Percentiles rank a stretch among this genome's conserved stretches.
Conservation (phyloP, 2,888 invertebrate genomes). For the Drosophila lutescens region DNA sequence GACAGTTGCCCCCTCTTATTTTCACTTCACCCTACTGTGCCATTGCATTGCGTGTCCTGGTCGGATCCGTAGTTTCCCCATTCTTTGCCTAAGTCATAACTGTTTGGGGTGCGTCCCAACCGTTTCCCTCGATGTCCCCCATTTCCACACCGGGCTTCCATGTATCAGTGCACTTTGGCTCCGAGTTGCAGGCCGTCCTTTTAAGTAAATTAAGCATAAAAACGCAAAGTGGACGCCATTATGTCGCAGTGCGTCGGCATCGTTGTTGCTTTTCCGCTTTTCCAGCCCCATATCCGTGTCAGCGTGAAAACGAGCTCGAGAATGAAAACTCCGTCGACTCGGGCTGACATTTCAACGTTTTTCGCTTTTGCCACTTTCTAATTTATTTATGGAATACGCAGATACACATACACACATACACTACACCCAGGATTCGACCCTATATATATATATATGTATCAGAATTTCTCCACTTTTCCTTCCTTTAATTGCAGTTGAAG, state of each 20-base stretch:
- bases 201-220: slow-evolving; percentile 83
- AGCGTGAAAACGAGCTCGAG: slow-evolving; percentile 30
- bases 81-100: slow-evolving; percentile 55
- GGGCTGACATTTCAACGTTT: slow-evolving; percentile 56
- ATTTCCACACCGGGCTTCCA: slow-evolving; percentile 6
- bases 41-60: slow-evolving; percentile 64
- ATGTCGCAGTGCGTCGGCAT: slow-evolving; percentile 74
- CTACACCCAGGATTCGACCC: neutral
- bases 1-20: slow-evolving; percentile 2
- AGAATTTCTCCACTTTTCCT: slow-evolving; percentile 3
- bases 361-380: slow-evolving; percentile 71
- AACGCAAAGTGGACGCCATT: slow-evolving; percentile 81
- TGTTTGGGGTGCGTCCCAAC: slow-evolving; percentile 43
- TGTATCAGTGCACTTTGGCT: slow-evolving; percentile 41
- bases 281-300: slow-evolving; percentile 9
- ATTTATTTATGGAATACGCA: slow-evolving; percentile 74
- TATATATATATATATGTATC: slow-evolving; percentile 1
- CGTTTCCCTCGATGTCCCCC: slow-evolving; percentile 33
- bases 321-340: slow-evolving; percentile 27
- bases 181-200: slow-evolving; percentile 61
- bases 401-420: slow-evolving; percentile 27
- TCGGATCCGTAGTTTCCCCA: slow-evolving; percentile 21
- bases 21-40: neutral
- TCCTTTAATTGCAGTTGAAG: slow-evolving; percentile 67
- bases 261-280: slow-evolving; percentile 8